Percentiles rank a stretch among this genome's conserved stretches.
Evolutionary conservation across 1,140 invertebrate species (phyloP).

Genomic region (Zaprionus nigranus): DNA sequence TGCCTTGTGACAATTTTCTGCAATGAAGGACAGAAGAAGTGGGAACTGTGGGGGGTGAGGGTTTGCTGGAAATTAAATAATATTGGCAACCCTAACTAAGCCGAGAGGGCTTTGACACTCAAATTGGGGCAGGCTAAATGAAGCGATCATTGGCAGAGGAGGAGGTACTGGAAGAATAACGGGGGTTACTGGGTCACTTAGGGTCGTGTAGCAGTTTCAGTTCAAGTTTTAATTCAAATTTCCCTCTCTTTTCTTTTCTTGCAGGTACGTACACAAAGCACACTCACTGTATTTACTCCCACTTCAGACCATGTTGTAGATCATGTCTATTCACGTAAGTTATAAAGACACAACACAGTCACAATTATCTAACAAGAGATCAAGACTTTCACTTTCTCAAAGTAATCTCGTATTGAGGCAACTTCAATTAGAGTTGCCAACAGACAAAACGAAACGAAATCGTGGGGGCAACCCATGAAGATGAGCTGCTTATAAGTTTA

Average conservation of each 20-base stretch:
- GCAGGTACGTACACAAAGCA: slow-evolving; percentile 32
- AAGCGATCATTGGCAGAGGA: neutral
- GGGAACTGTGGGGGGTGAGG: no score
- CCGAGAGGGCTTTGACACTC: slow-evolving; percentile 50
- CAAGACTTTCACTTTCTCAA: slow-evolving; percentile 43
- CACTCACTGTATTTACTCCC: neutral
- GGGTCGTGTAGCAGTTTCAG: neutral
- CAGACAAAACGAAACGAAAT: slow-evolving; percentile 11
- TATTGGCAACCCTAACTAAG: slow-evolving; percentile 74
- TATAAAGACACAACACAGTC: neutral
- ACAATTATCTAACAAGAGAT: slow-evolving; percentile 37
- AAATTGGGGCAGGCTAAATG: slow-evolving; percentile 54
- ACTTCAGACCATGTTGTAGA: neutral
- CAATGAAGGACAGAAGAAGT: slow-evolving; percentile 6
- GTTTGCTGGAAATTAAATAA: slow-evolving; percentile 68
- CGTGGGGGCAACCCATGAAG: slow-evolving; percentile 30
- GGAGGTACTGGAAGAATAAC: neutral
- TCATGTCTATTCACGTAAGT: slow-evolving; percentile 27
- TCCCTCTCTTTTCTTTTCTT: slow-evolving; percentile 8
- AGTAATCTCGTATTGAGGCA: slow-evolving; percentile 1
- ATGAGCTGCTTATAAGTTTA: slow-evolving; percentile 59
- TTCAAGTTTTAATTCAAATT: neutral
- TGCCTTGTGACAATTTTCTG: slow-evolving; percentile 67
- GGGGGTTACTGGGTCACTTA: neutral
- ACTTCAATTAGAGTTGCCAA: slow-evolving; percentile 38